Base-by-base conservation (phyloP, 2,113 vertebrate species). In the Entomyzon cyanotis region DNA sequence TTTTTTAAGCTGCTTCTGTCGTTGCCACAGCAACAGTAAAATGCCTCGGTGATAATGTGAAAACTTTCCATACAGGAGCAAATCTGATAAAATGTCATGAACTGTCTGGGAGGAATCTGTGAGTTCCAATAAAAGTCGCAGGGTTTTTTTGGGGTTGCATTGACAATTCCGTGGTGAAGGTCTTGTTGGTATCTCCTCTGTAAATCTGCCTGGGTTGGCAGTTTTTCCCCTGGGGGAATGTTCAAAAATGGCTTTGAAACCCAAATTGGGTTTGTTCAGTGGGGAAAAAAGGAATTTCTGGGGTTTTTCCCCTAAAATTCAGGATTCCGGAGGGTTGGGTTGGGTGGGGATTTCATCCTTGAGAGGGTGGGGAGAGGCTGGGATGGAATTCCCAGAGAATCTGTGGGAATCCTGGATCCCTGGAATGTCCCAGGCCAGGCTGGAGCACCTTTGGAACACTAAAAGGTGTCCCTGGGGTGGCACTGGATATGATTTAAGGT, bases 11-110 rank as follows among this genome's bases (percentile, higher is more conserved):
- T 69, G 86, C 44, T 46, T 9, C 83, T 52, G 21, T 44, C 74
- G 87, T 94, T 95, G 84, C 76, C 84, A 84, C 91, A 78, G 91
- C 93, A 96, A 92, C 64, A 8, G 84, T 41, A 58, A 89, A 92
- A 91, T 8, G 35, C 10, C 33, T 89, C 74, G 27, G 73, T 84
- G 90, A 46, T 16, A 62, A 42, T 63, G 84, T 4, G 56, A 81
- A 84, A 87, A 89, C 58, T 95, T 95, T 58, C 76, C 53, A 59
- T 70, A 59, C 37, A 55, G 76, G 62, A 92, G 63, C 68, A 84
- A 74, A 94, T 71, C 64, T 81, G 76, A 89, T 95, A 86, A 70
- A 73, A 80, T 81, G 39, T 93, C 80, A 50, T 50, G 50, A 77
- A 62, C 71, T 9, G 1, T 58, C 69, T 87, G 39, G 86, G 58